Conservation (phyloP, 2,113 vertebrate genomes). For the Catharus fuscescens region DNA sequence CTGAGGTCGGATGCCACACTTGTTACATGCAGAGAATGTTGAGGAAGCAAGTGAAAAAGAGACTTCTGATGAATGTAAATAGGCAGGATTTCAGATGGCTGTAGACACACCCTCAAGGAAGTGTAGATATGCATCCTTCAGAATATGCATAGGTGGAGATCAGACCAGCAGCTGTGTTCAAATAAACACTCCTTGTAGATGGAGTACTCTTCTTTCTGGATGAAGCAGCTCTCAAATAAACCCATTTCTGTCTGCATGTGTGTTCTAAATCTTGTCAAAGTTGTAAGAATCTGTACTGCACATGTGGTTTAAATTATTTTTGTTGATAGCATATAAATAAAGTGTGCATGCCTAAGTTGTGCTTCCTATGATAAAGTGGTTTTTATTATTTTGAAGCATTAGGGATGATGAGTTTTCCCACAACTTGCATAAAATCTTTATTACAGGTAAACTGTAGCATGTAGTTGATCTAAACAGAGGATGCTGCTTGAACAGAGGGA, state of each 20-base stretch:
- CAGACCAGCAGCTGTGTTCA: neutral
- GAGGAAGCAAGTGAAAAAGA: neutral
- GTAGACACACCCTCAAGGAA: neutral
- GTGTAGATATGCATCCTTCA: neutral
- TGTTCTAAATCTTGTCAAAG: neutral
- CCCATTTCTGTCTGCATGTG: neutral
- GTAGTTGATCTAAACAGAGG: neutral
- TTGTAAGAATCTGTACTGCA: neutral
- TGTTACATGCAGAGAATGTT: neutral
- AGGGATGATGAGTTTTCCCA: neutral
- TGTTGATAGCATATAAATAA: neutral
- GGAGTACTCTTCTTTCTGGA: neutral
- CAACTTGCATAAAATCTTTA: neutral
- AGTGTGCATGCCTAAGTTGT: neutral
- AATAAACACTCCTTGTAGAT: neutral
- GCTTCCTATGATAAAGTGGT: neutral
- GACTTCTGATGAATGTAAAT: neutral
- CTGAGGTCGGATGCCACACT: neutral
- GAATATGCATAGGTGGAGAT: neutral
- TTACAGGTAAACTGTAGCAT: neutral
- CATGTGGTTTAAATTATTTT: neutral
- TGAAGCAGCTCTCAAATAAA: neutral
- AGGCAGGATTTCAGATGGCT: neutral
- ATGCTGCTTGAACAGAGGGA: neutral
- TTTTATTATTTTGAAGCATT: neutral